Percentiles rank a stretch among this genome's conserved stretches.
Conservation (phyloP, 2,888 invertebrate species). For the Trachelus tabidus region DNA sequence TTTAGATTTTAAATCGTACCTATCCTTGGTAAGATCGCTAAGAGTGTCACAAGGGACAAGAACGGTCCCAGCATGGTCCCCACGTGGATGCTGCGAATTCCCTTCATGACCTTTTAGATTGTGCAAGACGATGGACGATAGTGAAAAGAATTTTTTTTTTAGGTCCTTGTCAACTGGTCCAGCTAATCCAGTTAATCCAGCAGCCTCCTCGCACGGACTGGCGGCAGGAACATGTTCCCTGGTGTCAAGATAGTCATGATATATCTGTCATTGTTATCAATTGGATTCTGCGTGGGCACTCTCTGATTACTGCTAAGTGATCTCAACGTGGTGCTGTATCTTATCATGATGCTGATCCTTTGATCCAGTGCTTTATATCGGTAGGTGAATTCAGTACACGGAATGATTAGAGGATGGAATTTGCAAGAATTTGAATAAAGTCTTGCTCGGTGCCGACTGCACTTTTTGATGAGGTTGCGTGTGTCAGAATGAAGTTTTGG, state of each 20-base stretch:
- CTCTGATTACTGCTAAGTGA: constrained; percentile 15
- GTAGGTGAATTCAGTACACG: too few species aligned
- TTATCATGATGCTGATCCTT: too few species aligned
- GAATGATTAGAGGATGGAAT: too few species aligned
- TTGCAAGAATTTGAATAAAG: too few species aligned
- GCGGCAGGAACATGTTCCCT: constrained; percentile 52
- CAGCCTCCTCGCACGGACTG: constrained; percentile 47
- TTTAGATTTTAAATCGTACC: too few species aligned
- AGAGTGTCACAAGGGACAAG: constrained; percentile 38
- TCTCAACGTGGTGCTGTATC: too few species aligned
- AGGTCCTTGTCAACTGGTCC: background rate
- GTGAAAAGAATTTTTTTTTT: too few species aligned
- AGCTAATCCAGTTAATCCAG: constrained; percentile 32
- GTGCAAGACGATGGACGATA: too few species aligned
- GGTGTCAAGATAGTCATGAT: constrained; percentile 35
- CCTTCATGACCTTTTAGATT: constrained; percentile 39
- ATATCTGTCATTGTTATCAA: constrained; percentile 34
- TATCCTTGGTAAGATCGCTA: constrained; percentile 16
- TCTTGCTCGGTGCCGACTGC: too few species aligned
- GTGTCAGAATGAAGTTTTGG: too few species aligned
- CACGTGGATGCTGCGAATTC: constrained; percentile 9
- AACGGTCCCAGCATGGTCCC: background rate
- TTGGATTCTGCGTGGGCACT: constrained; percentile 35
- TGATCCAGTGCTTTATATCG: too few species aligned
- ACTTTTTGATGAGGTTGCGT: too few species aligned